phyloP scores from a whole-genome alignment of 2,888 invertebrate genomes.

The Eupithecia tripunctaria region DNA sequence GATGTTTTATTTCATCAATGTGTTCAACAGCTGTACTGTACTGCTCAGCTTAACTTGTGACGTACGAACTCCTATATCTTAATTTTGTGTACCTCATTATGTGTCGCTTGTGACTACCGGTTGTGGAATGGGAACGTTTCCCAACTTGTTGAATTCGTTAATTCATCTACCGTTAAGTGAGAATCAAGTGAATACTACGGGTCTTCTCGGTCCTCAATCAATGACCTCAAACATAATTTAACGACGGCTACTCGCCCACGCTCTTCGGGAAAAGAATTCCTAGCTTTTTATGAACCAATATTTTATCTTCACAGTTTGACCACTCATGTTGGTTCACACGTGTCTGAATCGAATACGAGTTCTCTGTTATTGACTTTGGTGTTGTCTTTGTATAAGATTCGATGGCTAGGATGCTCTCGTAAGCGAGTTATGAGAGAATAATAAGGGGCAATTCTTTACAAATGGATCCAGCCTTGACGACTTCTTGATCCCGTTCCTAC shows the following conservation, averaged over 20 bases:
- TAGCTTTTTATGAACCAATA: constrained; percentile 64
- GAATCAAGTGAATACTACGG: constrained; percentile 47
- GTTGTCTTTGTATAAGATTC: constrained; percentile 43
- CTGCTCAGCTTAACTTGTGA: constrained; percentile 44
- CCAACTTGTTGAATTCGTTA: constrained; percentile 50
- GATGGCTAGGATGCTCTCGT: constrained; percentile 42
- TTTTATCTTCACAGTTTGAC: constrained; percentile 59
- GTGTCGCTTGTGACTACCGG: constrained; percentile 51
- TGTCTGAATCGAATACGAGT: constrained; percentile 49
- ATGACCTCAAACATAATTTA: constrained; percentile 77
- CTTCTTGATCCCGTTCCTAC: constrained; percentile 79
- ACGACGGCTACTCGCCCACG: constrained; percentile 76
- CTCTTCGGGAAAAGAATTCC: constrained; percentile 53
- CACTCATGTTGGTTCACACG: constrained; percentile 47
- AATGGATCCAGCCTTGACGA: constrained; percentile 81
- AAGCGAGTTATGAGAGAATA: constrained; percentile 47
- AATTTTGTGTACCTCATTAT: constrained; percentile 52
- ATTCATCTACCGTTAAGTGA: constrained; percentile 60
- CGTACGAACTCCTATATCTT: constrained; percentile 51
- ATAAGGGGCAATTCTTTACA: constrained; percentile 71
- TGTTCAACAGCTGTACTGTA: constrained; percentile 66
- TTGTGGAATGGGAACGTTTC: constrained; percentile 48
- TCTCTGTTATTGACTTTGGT: constrained; percentile 48
- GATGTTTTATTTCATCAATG: constrained; percentile 68
- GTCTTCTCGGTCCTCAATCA: constrained; percentile 65